Evolutionary conservation across 1,140 invertebrate genomes (phyloP).

Genomic region (Zophobas atratus): DNA sequence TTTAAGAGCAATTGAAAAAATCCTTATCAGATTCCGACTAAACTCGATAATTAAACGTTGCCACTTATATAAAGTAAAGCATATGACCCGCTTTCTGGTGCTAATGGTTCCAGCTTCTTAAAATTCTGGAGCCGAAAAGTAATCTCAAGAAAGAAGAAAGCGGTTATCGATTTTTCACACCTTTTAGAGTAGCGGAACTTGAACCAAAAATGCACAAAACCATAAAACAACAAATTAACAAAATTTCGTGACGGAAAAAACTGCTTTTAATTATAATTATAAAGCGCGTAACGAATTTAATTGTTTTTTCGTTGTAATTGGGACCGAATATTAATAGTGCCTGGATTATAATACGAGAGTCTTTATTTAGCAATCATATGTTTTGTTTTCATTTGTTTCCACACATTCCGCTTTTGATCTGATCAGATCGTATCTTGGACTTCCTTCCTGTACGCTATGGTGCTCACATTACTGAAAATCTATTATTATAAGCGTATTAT

Average conservation of each 20-base stretch:
- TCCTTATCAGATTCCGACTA: conserved; percentile 14
- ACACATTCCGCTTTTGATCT: conserved; percentile 56
- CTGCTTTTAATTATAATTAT: not conserved
- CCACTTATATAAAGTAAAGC: not conserved
- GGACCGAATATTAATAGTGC: conserved; percentile 12
- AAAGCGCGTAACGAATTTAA: conserved; percentile 15
- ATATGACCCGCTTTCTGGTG: conserved; percentile 8
- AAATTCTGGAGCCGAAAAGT: not conserved
- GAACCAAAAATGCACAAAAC: conserved; percentile 25
- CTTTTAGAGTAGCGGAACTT: not conserved
- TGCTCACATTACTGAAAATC: conserved; percentile 56
- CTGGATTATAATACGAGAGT: conserved; percentile 17
- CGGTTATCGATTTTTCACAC: conserved; percentile 28
- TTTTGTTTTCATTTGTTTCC: conserved; percentile 61
- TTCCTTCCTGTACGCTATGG: conserved; percentile 60
- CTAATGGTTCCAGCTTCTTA: conserved; percentile 2
- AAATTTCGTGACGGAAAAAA: not conserved
- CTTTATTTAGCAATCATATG: conserved; percentile 55
- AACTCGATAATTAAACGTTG: conserved; percentile 25
- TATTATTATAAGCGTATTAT: conserved; percentile 61
- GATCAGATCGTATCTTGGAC: conserved; percentile 60
- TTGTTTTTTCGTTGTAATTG: conserved; percentile 34
- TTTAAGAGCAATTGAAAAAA: not conserved
- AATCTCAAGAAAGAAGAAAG: conserved; percentile 8
- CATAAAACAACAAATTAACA: conserved; percentile 29